Percentiles rank a stretch among this genome's conserved stretches.
phyloP scores from a whole-genome alignment of 2,888 invertebrate genomes.

The Xestia rhomboidea region DNA sequence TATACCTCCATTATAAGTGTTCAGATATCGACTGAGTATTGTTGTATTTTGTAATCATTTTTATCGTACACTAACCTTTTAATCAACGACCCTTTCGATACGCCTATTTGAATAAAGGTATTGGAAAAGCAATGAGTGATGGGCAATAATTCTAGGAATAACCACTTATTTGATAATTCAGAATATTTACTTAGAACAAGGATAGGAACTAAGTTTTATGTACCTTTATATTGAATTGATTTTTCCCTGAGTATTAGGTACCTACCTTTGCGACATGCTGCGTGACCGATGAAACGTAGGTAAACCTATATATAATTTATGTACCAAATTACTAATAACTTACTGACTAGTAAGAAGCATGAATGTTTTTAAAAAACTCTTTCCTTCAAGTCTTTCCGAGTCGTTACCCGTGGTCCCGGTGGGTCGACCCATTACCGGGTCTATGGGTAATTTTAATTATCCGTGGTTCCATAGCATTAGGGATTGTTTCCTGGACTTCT shows the following conservation, averaged over 20 bases:
- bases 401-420: too few relatives aligned
- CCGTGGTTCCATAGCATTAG: too few relatives aligned
- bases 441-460: too few relatives aligned
- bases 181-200: neutral
- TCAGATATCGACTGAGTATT: constrained; percentile 58
- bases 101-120: constrained; percentile 36
- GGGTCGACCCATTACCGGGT: too few relatives aligned
- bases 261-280: neutral
- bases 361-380: neutral
- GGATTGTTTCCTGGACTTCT: too few relatives aligned
- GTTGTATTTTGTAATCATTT: constrained; percentile 51
- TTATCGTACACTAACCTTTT: constrained; percentile 61
- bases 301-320: neutral
- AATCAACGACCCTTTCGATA: constrained; percentile 37
- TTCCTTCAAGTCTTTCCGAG: too few relatives aligned
- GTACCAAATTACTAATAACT: neutral
- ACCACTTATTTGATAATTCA: constrained; percentile 6
- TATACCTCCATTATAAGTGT: constrained; percentile 31
- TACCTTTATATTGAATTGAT: neutral
- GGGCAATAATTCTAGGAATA: neutral
- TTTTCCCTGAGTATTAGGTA: neutral
- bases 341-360: neutral
- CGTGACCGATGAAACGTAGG: constrained; percentile 14
- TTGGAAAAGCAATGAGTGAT: constrained; percentile 16
- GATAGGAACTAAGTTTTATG: neutral